phyloP scores from a whole-genome alignment of 2,113 vertebrate genomes.

The Rynchops niger region DNA sequence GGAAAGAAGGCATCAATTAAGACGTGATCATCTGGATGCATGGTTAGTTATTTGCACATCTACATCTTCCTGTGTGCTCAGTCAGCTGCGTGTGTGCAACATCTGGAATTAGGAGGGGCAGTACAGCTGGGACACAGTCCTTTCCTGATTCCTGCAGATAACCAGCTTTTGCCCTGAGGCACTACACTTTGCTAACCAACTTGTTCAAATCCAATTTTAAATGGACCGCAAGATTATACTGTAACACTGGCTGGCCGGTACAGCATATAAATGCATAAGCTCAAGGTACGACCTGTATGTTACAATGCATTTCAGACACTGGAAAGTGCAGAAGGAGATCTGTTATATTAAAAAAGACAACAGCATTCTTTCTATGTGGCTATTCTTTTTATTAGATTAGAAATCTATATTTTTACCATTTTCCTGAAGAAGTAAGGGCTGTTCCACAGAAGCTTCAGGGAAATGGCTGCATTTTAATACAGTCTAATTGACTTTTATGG shows the following conservation, averaged over 20 bases:
- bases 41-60: not conserved
- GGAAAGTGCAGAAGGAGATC: not conserved
- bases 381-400: conserved; percentile 3
- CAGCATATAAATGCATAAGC: not conserved
- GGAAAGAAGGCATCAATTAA: not conserved
- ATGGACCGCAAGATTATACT: not conserved
- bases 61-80: not conserved
- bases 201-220: conserved; percentile 45
- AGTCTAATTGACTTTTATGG: conserved; percentile 69
- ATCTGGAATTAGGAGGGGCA: conserved; percentile 6
- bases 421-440: conserved; percentile 24
- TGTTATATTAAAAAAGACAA: not conserved
- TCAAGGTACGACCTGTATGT: not conserved
- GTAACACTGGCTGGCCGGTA: not conserved
- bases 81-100: conserved; percentile 11
- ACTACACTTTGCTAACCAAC: not conserved
- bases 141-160: conserved; percentile 20
- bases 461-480: conserved; percentile 71
- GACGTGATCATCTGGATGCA: not conserved
- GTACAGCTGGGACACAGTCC: not conserved
- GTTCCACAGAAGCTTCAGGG: conserved; percentile 53
- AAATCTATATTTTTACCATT: not conserved
- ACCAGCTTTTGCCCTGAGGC: conserved; percentile 22
- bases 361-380: not conserved
- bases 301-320: not conserved